Evolutionary conservation across 2,797 vertebrate species (phyloP).

Genomic region (Chelon labrosus): DNA sequence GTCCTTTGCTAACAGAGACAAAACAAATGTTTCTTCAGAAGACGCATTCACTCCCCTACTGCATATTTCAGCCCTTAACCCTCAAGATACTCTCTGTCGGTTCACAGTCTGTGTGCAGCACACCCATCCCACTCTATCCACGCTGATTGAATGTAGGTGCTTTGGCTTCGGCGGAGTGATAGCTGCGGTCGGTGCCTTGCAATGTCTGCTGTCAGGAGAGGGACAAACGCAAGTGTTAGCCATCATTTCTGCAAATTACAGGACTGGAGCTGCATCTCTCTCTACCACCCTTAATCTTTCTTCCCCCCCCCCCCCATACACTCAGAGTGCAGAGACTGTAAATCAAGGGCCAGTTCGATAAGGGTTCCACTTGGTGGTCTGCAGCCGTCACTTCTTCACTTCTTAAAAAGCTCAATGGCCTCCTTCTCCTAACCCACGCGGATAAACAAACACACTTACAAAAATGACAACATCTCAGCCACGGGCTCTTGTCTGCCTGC

Average conservation of each 20-base stretch:
- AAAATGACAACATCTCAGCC: conserved; percentile 16
- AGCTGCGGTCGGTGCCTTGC: conserved; percentile 56
- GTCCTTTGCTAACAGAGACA: conserved; percentile 44
- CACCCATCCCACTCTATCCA: conserved; percentile 41
- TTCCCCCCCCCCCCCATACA: background rate
- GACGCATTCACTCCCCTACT: conserved; percentile 39
- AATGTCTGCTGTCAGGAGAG: conserved; percentile 59
- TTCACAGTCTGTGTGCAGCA: conserved; percentile 43
- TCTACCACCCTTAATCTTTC: conserved; percentile 13
- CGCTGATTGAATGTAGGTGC: conserved; percentile 67
- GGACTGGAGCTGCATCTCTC: conserved; percentile 38
- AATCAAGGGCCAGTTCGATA: conserved; percentile 71
- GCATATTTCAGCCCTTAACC: conserved; percentile 61
- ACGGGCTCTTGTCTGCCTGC: conserved; percentile 11
- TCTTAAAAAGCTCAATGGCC: conserved; percentile 60
- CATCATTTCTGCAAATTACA: conserved; percentile 65
- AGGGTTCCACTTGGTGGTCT: conserved; percentile 56
- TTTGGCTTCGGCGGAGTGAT: conserved; percentile 59
- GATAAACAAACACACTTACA: conserved; percentile 30
- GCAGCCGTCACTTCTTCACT: conserved; percentile 56
- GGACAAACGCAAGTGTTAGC: conserved; percentile 45
- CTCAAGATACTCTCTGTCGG: conserved; percentile 53
- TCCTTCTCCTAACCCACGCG: conserved; percentile 37
- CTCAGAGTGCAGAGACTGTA: conserved; percentile 51
- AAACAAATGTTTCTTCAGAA: conserved; percentile 61